Base-by-base conservation (phyloP, 2,797 vertebrate species). In the Channa striata region DNA sequence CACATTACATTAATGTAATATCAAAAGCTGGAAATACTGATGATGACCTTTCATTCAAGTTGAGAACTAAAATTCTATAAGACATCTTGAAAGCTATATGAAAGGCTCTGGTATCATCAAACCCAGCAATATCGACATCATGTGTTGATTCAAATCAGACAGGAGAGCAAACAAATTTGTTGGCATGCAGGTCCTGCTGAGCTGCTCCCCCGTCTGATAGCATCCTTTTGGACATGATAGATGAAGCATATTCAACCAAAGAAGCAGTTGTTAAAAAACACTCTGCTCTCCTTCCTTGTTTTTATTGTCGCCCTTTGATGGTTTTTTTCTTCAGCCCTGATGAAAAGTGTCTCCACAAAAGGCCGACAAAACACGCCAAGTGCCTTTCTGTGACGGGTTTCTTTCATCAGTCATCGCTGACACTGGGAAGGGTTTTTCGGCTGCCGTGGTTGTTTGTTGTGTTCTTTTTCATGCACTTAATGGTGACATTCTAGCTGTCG, bases 371-470 rank as follows among this genome's bases (percentile, higher is more conserved):
- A 64, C 11, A n/a, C 19, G 16, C 7, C 78, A 72, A 87, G 58
- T 67, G 54, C 4, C 49, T 78, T 21, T 71, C 23, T 68, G 23
- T 59, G 77, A 64, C 78, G 80, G 2, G 14, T 11, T 25, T 66
- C 85, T 84, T 37, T 89, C 78, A 73, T 52, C 76, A 47, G 60
- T 71, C 77, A 59, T 42, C 52, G 65, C 25, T 63, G 44, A 70
- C 51, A n/a, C 11, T 34, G 52, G 47, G 77, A 66, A 39, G 2
- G 11, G 1, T 54, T 43, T 53, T 65, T 6, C 37, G 43, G 6
- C 25, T 42, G 17, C 49, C 23, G 16, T 50, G n/a, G 37, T 17
- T 34, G 20, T 63, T 16, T 52, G 21, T 12, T 11, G 17, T 43
- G 42, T 43, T 30, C 25, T 30, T 20, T 23, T 11, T n/a, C 65